A percentile compares a stretch with the other conserved stretches of the same genome.
Evolutionary conservation across 2,888 invertebrate species (phyloP).

Genomic region (Hydrotaea cyrtoneurina): DNA sequence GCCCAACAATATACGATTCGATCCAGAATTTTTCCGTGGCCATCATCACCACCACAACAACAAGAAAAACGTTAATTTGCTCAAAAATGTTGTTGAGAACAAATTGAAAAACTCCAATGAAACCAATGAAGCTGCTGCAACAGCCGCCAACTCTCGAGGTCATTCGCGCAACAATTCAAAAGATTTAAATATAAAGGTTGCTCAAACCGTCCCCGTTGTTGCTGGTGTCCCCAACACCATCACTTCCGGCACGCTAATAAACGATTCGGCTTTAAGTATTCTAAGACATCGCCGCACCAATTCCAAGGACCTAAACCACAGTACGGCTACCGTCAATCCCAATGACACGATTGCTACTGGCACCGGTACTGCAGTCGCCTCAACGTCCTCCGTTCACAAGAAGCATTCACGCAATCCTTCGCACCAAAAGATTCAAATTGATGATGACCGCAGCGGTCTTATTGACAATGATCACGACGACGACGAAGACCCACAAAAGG

Average conservation of each 20-base stretch:
- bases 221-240: slow-evolving; percentile 25
- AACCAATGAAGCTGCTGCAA: slow-evolving; percentile 72
- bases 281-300: slow-evolving; percentile 84
- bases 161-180: slow-evolving; percentile 83
- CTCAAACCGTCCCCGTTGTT: slow-evolving; percentile 51
- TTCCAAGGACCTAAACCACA: slow-evolving; percentile 82
- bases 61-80: slow-evolving; percentile 78
- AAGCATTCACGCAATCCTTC: slow-evolving; percentile 76
- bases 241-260: slow-evolving; percentile 55
- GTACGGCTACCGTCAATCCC: slow-evolving; percentile 35
- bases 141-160: slow-evolving; percentile 67
- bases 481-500: slow-evolving; percentile 54
- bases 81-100: slow-evolving; percentile 78
- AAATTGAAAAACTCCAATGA: slow-evolving; percentile 80
- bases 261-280: slow-evolving; percentile 74
- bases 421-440: slow-evolving; percentile 80
- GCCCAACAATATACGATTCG: slow-evolving; percentile 81
- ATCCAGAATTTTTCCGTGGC: slow-evolving; percentile 79
- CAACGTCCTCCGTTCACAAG: slow-evolving; percentile 34
- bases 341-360: slow-evolving; percentile 36
- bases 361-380: slow-evolving; percentile 32
- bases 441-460: slow-evolving; percentile 78
- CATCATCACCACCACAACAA: slow-evolving; percentile 73
- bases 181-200: slow-evolving; percentile 76
- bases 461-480: slow-evolving; percentile 74